These are phyloP conservation scores for Oegoconia quadripuncta DNA, from an alignment of 2,888 invertebrate genomes.

Conservation along the genomic window DNA sequence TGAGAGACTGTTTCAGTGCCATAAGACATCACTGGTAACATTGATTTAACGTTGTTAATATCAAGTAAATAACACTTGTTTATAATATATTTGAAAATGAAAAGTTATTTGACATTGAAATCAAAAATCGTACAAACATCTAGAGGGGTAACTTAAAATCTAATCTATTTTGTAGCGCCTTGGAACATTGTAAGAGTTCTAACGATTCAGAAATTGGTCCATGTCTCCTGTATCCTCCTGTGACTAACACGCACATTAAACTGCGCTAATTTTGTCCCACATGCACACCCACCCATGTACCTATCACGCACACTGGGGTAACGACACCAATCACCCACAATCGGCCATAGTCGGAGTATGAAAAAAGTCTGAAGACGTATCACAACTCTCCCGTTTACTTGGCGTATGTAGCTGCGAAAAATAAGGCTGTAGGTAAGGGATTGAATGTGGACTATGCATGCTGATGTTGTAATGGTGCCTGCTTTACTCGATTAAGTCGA, in stretches of 20 bases:
- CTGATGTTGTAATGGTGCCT: background rate
- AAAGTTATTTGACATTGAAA: no score
- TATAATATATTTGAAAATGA: no score
- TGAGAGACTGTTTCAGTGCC: no score
- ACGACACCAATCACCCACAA: slow-evolving; percentile 34
- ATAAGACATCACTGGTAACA: no score
- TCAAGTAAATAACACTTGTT: no score
- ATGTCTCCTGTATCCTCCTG: no score
- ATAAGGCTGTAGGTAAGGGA: slow-evolving; percentile 87
- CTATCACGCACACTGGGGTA: slow-evolving; percentile 39
- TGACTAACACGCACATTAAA: slow-evolving; percentile 63
- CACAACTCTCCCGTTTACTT: slow-evolving; percentile 97
- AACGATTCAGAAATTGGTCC: no score
- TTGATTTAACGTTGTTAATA: no score
- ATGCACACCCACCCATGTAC: slow-evolving; percentile 65
- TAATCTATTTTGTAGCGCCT: background rate
- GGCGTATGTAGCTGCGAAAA: slow-evolving; percentile 95
- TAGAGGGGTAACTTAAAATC: no score
- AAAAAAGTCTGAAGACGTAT: slow-evolving; percentile 95
- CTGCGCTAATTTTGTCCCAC: slow-evolving; percentile 58
- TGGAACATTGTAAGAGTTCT: no score
- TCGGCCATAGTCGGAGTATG: slow-evolving; percentile 87
- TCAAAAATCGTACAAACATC: no score
- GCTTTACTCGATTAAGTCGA: no score
- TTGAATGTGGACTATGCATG: slow-evolving; percentile 24